Percentiles rank a stretch among this genome's conserved stretches.
Evolutionary conservation across 1,140 invertebrate genomes (phyloP).

Genomic region (Anastrepha ludens): DNA sequence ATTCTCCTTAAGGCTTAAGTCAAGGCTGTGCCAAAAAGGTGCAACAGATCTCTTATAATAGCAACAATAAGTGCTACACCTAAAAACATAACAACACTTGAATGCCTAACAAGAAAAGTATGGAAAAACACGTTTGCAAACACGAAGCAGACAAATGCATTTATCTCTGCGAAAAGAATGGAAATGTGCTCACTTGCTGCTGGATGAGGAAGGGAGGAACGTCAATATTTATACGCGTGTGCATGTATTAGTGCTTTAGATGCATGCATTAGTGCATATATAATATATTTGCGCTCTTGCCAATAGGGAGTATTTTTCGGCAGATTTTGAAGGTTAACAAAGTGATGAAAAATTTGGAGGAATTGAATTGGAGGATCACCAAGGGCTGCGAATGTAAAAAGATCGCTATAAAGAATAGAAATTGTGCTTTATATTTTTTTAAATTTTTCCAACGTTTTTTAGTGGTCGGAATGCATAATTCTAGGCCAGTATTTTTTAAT

Average conservation of each 20-base stretch:
- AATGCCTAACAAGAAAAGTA: constrained; percentile 15
- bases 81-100: constrained; percentile 38
- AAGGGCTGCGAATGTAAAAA: too few species aligned
- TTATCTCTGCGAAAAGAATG: not conserved
- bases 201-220: not conserved
- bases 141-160: constrained; percentile 37
- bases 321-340: too few species aligned
- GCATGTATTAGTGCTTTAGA: not conserved
- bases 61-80: constrained; percentile 12
- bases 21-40: constrained; percentile 47
- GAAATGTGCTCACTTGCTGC: constrained; percentile 29
- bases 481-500: too few species aligned
- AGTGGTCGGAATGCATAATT: too few species aligned
- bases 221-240: not conserved
- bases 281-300: too few species aligned
- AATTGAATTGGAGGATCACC: too few species aligned
- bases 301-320: too few species aligned
- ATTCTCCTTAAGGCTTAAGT: not conserved
- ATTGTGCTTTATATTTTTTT: too few species aligned
- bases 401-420: too few species aligned
- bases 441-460: too few species aligned
- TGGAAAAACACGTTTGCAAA: constrained; percentile 15
- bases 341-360: too few species aligned
- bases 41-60: constrained; percentile 16
- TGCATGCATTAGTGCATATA: not conserved